Evolutionary conservation across 2,797 vertebrate genomes (phyloP).

Genomic region (Chaetophractus vellerosus): DNA sequence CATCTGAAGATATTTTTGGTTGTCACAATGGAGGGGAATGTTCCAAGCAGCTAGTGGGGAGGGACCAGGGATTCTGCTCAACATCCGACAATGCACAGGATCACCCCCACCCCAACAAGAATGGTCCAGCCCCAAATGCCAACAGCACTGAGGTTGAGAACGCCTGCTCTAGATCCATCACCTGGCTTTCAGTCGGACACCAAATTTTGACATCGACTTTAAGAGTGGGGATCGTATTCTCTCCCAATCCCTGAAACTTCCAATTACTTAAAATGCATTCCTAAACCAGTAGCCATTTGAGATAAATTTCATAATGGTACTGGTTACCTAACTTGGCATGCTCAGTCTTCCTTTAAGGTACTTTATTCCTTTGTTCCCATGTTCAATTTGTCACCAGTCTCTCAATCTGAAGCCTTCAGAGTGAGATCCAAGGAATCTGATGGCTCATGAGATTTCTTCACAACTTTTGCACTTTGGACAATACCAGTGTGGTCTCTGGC

Average conservation of each 20-base stretch:
- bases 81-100: not conserved
- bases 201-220: not conserved
- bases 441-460: not conserved
- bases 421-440: not conserved
- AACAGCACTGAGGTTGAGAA: not conserved
- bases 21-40: not conserved
- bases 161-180: not conserved
- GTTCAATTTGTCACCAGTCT: not conserved
- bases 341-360: not conserved
- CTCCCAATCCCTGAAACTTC: not conserved
- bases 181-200: not conserved
- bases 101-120: not conserved
- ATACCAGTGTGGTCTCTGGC: rapidly evolving
- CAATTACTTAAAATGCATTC: not conserved
- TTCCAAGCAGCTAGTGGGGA: not conserved
- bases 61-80: not conserved
- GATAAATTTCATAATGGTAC: not conserved
- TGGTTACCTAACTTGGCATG: not conserved
- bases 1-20: too few species aligned
- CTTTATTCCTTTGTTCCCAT: not conserved
- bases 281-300: not conserved
- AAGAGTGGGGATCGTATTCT: not conserved
- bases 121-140: not conserved
- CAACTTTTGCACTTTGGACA: not conserved
- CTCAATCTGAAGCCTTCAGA: not conserved